Evolutionary conservation across 1,140 invertebrate species (phyloP).

Genomic region (Latrodectus geometricus): DNA sequence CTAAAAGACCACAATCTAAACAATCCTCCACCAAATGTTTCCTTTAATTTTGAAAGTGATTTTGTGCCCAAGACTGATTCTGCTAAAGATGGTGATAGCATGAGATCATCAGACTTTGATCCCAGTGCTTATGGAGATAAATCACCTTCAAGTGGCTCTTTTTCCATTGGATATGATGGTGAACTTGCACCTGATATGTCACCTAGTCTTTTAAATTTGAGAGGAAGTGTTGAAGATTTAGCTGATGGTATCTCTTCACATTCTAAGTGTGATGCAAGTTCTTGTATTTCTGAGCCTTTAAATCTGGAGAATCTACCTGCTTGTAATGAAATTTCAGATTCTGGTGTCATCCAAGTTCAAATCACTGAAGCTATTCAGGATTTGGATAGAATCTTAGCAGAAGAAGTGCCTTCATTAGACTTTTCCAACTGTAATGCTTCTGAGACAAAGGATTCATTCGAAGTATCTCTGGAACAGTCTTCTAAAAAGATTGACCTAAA

Average conservation of each 20-base stretch:
- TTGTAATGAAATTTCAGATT: conserved; percentile 15
- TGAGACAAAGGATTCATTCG: neutral
- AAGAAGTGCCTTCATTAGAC: conserved; percentile 32
- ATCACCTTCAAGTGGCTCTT: conserved; percentile 49
- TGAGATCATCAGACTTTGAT: conserved; percentile 40
- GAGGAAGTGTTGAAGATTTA: conserved; percentile 69
- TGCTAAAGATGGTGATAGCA: conserved; percentile 29
- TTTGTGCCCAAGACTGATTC: conserved; percentile 49
- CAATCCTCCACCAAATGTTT: neutral
- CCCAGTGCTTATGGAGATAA: conserved; percentile 38
- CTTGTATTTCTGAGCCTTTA: conserved; percentile 17
- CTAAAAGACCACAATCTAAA: conserved; percentile 43
- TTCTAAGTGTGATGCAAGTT: neutral
- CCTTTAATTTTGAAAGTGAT: conserved; percentile 57
- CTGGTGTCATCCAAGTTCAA: conserved; percentile 14
- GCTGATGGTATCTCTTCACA: neutral
- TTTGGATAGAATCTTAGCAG: conserved; percentile 47
- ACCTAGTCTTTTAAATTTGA: conserved; percentile 73
- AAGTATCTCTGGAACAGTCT: no score
- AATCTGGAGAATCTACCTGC: conserved; percentile 29
- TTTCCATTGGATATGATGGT: conserved; percentile 41
- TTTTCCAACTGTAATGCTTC: conserved; percentile 41
- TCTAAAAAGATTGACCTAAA: no score
- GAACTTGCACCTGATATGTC: conserved; percentile 63
- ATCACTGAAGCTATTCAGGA: conserved; percentile 51